phyloP scores from a whole-genome alignment of 2,797 vertebrate species.

The Hafferia zeledoni region DNA sequence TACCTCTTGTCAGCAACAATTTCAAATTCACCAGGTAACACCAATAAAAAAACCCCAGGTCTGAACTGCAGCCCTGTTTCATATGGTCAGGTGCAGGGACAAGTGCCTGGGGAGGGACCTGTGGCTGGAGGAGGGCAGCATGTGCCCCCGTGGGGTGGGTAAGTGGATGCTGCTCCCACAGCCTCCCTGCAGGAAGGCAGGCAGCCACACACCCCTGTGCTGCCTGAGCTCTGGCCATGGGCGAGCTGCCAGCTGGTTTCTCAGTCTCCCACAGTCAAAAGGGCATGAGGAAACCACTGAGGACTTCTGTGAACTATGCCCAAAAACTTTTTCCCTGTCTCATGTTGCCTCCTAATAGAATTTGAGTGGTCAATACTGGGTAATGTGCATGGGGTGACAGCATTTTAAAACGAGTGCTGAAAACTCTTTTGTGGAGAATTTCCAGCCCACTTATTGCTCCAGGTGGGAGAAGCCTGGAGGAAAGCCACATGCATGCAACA shows the following conservation, averaged over 20 bases:
- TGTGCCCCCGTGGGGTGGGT: fast-evolving
- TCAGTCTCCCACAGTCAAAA: not conserved
- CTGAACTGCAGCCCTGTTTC: not conserved
- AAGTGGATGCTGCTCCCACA: not conserved
- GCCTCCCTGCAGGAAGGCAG: not conserved
- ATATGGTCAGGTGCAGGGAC: fast-evolving
- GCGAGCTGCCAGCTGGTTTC: not conserved
- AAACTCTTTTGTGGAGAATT: conserved; percentile 44
- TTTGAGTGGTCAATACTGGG: not conserved
- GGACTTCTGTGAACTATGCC: not conserved
- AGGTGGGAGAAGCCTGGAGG: conserved; percentile 69
- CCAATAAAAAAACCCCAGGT: fast-evolving
- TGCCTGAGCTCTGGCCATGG: not conserved
- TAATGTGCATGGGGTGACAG: not conserved
- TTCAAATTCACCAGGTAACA: not conserved
- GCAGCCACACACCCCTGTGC: fast-evolving
- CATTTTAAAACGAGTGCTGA: conserved; percentile 23
- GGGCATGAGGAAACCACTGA: not conserved
- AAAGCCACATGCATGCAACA: conserved; percentile 53
- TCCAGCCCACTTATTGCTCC: conserved; percentile 54
- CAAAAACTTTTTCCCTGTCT: not conserved
- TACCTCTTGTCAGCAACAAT: not conserved
- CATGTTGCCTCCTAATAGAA: not conserved
- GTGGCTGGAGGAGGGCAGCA: not conserved
- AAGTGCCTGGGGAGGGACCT: not conserved